A percentile compares a stretch with the other conserved stretches of the same genome.
Evolutionary conservation across 2,113 vertebrate genomes (phyloP).

Genomic region (Oryzias woworae): DNA sequence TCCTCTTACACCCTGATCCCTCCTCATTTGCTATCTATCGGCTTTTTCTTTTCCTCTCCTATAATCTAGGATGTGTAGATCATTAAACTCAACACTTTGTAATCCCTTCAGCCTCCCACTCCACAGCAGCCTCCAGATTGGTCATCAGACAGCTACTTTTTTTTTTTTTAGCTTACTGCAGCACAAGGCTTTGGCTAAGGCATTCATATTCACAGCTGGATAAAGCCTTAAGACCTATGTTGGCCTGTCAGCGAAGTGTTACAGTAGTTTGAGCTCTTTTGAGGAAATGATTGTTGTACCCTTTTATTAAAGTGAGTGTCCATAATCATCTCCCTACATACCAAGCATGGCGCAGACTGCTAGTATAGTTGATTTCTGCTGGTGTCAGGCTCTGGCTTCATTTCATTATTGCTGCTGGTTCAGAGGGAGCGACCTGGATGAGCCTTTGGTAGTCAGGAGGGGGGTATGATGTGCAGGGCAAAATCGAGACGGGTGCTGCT

Average conservation of each 20-base stretch:
- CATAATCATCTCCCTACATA: neutral
- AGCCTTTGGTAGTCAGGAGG: constrained; percentile 51
- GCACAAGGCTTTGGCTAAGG: constrained; percentile 25
- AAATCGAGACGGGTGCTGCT: constrained; percentile 35
- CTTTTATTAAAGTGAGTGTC: neutral
- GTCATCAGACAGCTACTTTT: constrained; percentile 50
- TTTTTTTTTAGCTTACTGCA: constrained; percentile 14
- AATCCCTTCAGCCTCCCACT: constrained; percentile 63
- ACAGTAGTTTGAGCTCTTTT: constrained; percentile 10
- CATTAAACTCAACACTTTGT: constrained; percentile 59
- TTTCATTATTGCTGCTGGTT: constrained; percentile 42
- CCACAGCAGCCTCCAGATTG: constrained; percentile 47
- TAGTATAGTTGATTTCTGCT: constrained; percentile 23
- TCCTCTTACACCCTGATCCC: constrained; percentile 65
- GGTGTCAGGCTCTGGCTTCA: constrained; percentile 37
- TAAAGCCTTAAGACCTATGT: constrained; percentile 17
- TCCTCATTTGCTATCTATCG: constrained; percentile 50
- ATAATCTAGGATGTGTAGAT: constrained; percentile 58
- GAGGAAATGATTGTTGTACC: constrained; percentile 20
- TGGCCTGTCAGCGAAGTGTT: constrained; percentile 27
- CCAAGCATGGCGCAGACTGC: neutral
- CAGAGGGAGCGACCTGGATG: constrained; percentile 16
- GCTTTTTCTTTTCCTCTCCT: constrained; percentile 44
- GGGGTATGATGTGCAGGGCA: constrained; percentile 30
- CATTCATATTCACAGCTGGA: constrained; percentile 31